Evolutionary conservation across 1,140 invertebrate species (phyloP).

Genomic region (Ditylenchus dipsaci): DNA sequence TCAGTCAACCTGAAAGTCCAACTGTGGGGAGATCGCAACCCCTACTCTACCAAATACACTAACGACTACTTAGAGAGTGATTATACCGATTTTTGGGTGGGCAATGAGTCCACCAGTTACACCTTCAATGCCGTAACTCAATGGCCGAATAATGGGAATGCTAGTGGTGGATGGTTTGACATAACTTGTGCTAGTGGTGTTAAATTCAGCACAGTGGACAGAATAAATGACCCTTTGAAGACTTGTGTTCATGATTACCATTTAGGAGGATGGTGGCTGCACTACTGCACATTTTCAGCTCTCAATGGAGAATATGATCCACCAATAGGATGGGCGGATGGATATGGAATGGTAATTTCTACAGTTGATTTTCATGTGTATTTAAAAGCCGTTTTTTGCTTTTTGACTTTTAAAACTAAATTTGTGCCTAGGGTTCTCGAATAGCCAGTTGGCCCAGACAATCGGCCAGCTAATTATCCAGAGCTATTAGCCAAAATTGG

Average conservation of each 20-base stretch:
- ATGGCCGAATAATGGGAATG: conserved; percentile 14
- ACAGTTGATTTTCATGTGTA: no score
- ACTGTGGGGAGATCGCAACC: conserved; percentile 25
- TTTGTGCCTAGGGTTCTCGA: no score
- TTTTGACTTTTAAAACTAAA: no score
- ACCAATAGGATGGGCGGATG: conserved; percentile 1
- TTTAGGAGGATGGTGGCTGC: conserved; percentile 31
- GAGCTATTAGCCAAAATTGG: no score
- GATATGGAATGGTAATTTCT: no score
- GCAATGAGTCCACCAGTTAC: conserved; percentile 9
- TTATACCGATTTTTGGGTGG: conserved; percentile 2
- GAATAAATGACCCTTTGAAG: conserved; percentile 21
- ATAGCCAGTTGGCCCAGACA: no score
- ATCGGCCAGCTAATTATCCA: no score
- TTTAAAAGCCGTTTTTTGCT: no score
- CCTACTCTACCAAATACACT: conserved; percentile 1
- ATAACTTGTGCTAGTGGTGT: conserved; percentile 23
- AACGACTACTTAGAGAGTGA: conserved; percentile 20
- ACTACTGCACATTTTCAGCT: conserved; percentile 21
- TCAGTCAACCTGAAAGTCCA: conserved; percentile 15
- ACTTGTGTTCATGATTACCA: conserved; percentile 23
- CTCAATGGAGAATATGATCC: conserved; percentile 31
- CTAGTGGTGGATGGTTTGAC: conserved; percentile 28
- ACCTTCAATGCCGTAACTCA: background rate
- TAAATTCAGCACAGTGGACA: conserved; percentile 24